These are phyloP conservation scores for Gopherus flavomarginatus DNA, from an alignment of 2,113 vertebrate genomes.

Conservation along the genomic window DNA sequence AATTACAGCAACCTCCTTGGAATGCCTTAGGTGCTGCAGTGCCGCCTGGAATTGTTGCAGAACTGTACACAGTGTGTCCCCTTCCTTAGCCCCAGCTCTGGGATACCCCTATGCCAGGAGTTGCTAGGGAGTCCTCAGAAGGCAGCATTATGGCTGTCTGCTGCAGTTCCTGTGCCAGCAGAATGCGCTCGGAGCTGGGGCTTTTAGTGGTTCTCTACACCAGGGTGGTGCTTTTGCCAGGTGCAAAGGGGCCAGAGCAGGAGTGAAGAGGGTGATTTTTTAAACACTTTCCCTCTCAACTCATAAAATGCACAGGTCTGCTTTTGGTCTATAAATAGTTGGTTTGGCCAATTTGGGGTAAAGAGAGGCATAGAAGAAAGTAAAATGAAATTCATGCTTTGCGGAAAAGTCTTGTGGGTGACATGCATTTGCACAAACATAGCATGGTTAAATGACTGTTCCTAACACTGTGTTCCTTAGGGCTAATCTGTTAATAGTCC, in stretches of 20 bases:
- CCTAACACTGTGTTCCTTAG: background rate
- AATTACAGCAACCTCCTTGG: conserved; percentile 6
- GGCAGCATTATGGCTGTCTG: background rate
- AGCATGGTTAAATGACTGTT: background rate
- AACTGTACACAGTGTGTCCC: background rate
- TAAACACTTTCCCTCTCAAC: background rate
- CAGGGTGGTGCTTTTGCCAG: background rate
- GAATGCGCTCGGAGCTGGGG: background rate
- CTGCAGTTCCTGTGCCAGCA: background rate
- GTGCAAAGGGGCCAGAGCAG: background rate
- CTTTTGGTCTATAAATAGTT: background rate
- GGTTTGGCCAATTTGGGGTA: background rate
- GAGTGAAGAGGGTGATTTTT: background rate
- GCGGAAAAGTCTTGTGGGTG: background rate
- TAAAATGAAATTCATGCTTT: background rate
- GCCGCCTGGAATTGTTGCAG: background rate
- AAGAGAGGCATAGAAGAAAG: background rate
- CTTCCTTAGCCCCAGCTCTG: background rate
- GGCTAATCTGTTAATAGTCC: background rate
- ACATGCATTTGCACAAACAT: background rate
- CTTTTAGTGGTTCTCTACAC: background rate
- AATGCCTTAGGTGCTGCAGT: background rate
- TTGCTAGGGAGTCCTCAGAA: background rate
- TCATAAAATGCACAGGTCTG: background rate
- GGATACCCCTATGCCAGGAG: background rate